Conservation (phyloP, 2,888 invertebrate genomes). For the Orthonevra nobilis region DNA sequence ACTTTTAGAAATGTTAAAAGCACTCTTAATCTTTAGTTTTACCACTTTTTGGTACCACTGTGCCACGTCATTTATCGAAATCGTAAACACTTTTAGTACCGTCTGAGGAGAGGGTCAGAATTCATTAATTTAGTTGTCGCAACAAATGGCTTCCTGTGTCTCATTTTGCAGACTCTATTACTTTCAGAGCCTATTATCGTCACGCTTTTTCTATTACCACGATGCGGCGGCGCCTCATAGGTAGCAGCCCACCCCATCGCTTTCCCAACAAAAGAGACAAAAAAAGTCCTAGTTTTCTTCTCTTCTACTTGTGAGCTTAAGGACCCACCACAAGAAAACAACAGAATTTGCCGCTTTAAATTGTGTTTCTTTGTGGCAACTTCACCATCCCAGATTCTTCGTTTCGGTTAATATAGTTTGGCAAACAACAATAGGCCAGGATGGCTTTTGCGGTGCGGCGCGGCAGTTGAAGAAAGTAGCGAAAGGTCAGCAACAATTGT, state of each 20-base stretch:
- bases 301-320: constrained; percentile 27
- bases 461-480: constrained; percentile 15
- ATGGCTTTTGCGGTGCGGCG: background rate
- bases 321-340: constrained; percentile 41
- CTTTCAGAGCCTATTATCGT: constrained; percentile 67
- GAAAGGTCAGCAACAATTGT: constrained; percentile 67
- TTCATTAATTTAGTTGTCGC: constrained; percentile 66
- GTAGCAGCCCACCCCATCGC: too few species aligned
- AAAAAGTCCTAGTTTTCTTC: constrained; percentile 8
- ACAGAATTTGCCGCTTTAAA: constrained; percentile 52
- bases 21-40: too few species aligned
- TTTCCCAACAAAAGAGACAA: background rate
- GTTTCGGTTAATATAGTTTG: constrained; percentile 34
- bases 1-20: too few species aligned
- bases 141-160: constrained; percentile 68
- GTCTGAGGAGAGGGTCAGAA: constrained; percentile 48
- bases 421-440: constrained; percentile 48
- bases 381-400: constrained; percentile 2
- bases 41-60: too few species aligned
- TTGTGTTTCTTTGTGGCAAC: constrained; percentile 26
- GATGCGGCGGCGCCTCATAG: constrained; percentile 3
- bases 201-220: constrained; percentile 63
- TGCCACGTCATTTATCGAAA: too few species aligned
- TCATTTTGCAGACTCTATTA: constrained; percentile 60
- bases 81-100: constrained; percentile 25